Evolutionary conservation across 2,888 invertebrate species (phyloP).

Genomic region (Drosophila greeni): DNA sequence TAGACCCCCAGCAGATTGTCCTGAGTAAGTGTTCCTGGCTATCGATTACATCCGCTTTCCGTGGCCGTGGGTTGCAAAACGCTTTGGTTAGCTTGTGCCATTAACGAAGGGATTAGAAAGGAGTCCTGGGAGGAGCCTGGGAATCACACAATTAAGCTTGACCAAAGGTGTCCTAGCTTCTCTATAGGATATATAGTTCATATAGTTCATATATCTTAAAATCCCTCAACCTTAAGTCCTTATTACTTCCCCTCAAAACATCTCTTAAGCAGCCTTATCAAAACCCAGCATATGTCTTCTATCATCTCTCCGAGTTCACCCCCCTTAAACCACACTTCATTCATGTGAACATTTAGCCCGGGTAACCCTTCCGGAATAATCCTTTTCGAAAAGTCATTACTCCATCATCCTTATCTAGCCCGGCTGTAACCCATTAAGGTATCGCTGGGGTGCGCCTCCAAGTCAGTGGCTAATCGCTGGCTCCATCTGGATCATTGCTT

Average conservation of each 20-base stretch:
- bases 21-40: constrained; percentile 5
- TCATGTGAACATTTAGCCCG: constrained; percentile 1
- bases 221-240: too few species aligned
- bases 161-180: neutral
- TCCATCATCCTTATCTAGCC: constrained; percentile 20
- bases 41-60: constrained; percentile 7
- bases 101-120: constrained; percentile 1
- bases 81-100: constrained; percentile 13
- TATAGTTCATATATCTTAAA: too few species aligned
- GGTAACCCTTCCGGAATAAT: constrained; percentile 21
- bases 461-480: constrained; percentile 17
- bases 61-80: neutral
- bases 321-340: constrained; percentile 4
- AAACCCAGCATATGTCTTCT: neutral
- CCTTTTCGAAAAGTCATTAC: constrained; percentile 12
- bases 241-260: too few species aligned
- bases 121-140: neutral
- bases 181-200: too few species aligned
- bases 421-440: constrained; percentile 17
- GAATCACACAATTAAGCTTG: neutral
- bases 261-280: neutral
- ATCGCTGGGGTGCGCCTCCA: constrained; percentile 1
- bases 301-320: neutral
- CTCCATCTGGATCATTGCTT: constrained; percentile 35
- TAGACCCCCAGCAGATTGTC: constrained; percentile 2